Percentiles rank a stretch among this genome's conserved stretches.
Conservation (phyloP, 92 coral and sea anemone species). For the Umimayanthus chanpuru region DNA sequence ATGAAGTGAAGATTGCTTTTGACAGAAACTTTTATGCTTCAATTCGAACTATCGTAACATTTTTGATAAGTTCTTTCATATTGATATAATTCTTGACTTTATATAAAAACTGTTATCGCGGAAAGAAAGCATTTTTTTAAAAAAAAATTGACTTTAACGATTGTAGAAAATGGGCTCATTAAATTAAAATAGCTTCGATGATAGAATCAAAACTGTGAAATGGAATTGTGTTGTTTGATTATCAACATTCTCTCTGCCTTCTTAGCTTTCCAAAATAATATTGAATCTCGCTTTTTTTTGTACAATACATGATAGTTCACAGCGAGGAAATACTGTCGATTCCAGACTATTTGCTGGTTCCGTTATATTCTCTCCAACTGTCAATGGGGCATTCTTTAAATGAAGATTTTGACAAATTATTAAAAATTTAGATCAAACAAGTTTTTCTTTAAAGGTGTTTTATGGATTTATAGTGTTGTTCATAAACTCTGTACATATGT, state of each 20-base stretch:
- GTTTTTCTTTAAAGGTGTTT: background rate
- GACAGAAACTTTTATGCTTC: background rate
- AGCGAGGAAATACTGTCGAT: background rate
- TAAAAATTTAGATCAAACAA: background rate
- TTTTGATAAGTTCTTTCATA: background rate
- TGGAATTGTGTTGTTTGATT: conserved; percentile 20
- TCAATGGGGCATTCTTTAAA: background rate
- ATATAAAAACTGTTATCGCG: background rate
- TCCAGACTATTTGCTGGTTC: background rate
- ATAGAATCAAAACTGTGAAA: conserved; percentile 16
- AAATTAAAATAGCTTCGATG: background rate
- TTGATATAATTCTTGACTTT: background rate
- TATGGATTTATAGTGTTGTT: background rate
- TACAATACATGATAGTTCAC: background rate
- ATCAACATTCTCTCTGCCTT: conserved; percentile 5
- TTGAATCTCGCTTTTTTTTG: background rate
- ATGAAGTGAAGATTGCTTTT: background rate
- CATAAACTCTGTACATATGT: background rate
- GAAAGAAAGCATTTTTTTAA: background rate
- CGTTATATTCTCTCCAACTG: background rate
- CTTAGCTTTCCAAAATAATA: conserved; percentile 1
- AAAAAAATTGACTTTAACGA: background rate
- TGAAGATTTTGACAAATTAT: background rate
- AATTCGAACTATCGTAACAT: background rate
- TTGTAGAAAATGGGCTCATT: conserved; percentile 10